These are phyloP conservation scores for human DNA, from an alignment of 2,113 vertebrate species.

Conservation along the genomic window GRCh38 chr17:1936001-1936500, in stretches of 20 bases:
- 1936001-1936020: constrained; percentile 63
- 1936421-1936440: constrained; percentile 84
- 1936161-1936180: neutral
- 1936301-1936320: constrained; percentile 65
- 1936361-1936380: constrained; percentile 76
- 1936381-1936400: constrained; percentile 74
- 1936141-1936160: constrained; percentile 67
- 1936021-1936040: neutral
- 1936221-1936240: constrained; percentile 64
- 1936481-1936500: constrained; percentile 79
- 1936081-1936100: constrained; percentile 70
- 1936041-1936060: neutral
- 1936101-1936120: constrained; percentile 81
- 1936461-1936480: constrained; percentile 81
- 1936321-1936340: constrained; percentile 80
- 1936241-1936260: constrained; percentile 73
- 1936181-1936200: constrained; percentile 52
- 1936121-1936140: constrained; percentile 69
- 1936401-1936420: constrained; percentile 78
- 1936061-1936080: neutral
- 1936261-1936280: constrained; percentile 77
- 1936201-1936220: constrained; percentile 23
- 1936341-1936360: constrained; percentile 74
- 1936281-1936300: constrained; percentile 71
- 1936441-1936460: constrained; percentile 86